phyloP scores from a whole-genome alignment of 2,888 invertebrate species.

The Rapana venosa region DNA sequence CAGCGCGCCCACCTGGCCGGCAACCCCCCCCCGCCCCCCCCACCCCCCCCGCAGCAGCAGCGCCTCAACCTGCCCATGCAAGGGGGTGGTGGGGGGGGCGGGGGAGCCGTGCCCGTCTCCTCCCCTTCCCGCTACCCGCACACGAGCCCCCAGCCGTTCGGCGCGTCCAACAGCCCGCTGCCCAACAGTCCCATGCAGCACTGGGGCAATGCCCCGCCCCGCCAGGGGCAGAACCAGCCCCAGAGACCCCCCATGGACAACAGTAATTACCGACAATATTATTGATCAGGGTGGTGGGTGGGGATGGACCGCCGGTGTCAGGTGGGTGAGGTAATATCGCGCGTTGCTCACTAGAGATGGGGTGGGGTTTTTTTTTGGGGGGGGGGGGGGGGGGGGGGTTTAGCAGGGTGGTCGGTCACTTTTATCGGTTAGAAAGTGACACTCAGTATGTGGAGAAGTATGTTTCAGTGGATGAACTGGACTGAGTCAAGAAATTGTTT shows the following conservation, averaged over 20 bases:
- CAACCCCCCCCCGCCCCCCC: background rate
- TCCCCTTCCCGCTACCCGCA: constrained; percentile 33
- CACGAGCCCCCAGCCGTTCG: constrained; percentile 1
- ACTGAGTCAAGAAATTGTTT: no score
- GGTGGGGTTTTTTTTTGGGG: no score
- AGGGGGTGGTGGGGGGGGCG: background rate
- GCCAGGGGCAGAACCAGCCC: constrained; percentile 48
- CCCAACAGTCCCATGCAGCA: constrained; percentile 46
- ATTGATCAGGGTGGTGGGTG: constrained; percentile 2
- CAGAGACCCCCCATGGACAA: constrained; percentile 40
- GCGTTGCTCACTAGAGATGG: no score
- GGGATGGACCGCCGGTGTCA: no score
- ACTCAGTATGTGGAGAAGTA: no score
- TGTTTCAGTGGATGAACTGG: no score
- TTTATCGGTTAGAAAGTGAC: no score
- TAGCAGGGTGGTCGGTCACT: no score
- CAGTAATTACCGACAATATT: constrained; percentile 58
- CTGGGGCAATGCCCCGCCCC: constrained; percentile 51
- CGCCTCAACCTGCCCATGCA: constrained; percentile 11
- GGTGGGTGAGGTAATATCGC: no score
- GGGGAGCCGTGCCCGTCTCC: background rate
- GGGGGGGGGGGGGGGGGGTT: no score
- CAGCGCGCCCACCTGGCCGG: constrained; percentile 12
- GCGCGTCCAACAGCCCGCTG: constrained; percentile 41
- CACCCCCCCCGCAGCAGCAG: no score